These are phyloP conservation scores for Deilephila porcellus DNA, from an alignment of 2,888 invertebrate species.

Conservation along the genomic window DNA sequence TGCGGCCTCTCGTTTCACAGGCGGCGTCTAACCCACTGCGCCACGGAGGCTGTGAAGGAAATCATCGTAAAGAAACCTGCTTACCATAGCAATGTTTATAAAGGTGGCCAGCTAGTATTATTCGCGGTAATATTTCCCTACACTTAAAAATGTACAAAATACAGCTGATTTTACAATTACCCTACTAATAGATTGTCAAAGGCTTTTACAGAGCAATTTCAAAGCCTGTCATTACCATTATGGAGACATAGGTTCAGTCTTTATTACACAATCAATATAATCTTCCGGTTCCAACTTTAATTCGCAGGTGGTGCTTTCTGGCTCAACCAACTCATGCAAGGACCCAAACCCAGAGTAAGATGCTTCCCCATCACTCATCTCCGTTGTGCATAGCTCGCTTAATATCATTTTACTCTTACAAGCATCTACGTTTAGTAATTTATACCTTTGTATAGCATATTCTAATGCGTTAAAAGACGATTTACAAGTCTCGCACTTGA, in stretches of 20 bases:
- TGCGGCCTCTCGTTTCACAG: no score
- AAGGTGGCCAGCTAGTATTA: no score
- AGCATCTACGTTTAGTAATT: constrained; percentile 46
- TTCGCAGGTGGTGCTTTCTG: constrained; percentile 62
- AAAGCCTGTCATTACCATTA: no score
- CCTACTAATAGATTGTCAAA: no score
- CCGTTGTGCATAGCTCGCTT: constrained; percentile 70
- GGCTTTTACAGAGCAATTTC: no score
- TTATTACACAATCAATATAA: constrained; percentile 41
- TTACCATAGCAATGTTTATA: no score
- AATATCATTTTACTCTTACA: constrained; percentile 62
- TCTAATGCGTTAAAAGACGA: constrained; percentile 60
- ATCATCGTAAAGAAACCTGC: no score
- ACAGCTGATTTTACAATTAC: no score
- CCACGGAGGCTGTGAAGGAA: no score
- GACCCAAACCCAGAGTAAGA: constrained; percentile 49
- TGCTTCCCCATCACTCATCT: constrained; percentile 69
- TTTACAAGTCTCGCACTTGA: constrained; percentile 61
- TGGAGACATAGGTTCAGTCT: constrained; percentile 54
- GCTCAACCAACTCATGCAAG: constrained; percentile 54
- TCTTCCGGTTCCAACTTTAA: constrained; percentile 47
- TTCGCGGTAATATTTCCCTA: no score
- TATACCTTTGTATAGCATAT: constrained; percentile 63
- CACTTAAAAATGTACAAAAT: no score
- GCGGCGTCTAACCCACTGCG: no score